These are phyloP conservation scores for Bovichtus variegatus DNA, from an alignment of 2,797 vertebrate genomes.

Conservation along the genomic window DNA sequence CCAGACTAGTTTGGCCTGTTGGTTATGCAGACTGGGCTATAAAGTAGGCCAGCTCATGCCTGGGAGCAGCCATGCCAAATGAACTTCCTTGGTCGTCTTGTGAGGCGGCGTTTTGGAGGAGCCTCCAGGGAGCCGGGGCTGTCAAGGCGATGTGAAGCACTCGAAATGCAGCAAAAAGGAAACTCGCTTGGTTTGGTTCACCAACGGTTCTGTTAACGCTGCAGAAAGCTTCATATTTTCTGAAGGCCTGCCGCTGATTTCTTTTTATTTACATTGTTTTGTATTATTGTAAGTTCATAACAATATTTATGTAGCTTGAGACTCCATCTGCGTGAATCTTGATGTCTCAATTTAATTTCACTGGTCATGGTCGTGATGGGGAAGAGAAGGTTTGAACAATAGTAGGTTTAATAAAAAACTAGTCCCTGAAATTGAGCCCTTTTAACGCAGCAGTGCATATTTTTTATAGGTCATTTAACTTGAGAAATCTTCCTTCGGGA, in stretches of 20 bases:
- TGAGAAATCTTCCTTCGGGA: neutral
- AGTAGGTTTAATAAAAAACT: too few species aligned
- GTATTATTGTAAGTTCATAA: neutral
- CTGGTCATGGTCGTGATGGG: neutral
- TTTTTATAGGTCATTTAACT: neutral
- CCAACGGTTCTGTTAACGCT: neutral
- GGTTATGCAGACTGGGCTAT: constrained; percentile 62
- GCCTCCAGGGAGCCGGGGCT: constrained; percentile 62
- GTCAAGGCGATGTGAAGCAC: constrained; percentile 55
- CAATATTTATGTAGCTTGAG: neutral
- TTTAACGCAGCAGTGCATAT: neutral
- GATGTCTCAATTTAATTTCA: constrained; percentile 11
- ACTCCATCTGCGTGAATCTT: neutral
- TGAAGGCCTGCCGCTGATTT: neutral
- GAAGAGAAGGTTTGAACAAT: neutral
- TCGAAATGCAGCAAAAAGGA: constrained; percentile 32
- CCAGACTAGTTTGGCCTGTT: constrained; percentile 66
- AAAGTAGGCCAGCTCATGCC: constrained; percentile 84
- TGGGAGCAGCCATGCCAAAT: constrained; percentile 73
- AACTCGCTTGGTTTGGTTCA: constrained; percentile 18
- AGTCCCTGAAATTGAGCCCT: neutral
- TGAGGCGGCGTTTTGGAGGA: constrained; percentile 65
- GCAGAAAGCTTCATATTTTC: neutral
- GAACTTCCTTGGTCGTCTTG: constrained; percentile 68
- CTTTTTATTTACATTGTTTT: too few species aligned